Evolutionary conservation across 2,797 vertebrate genomes (phyloP), one percentile per base, ranked within the genome.

Genomic region (Sciurus carolinensis): DNA sequence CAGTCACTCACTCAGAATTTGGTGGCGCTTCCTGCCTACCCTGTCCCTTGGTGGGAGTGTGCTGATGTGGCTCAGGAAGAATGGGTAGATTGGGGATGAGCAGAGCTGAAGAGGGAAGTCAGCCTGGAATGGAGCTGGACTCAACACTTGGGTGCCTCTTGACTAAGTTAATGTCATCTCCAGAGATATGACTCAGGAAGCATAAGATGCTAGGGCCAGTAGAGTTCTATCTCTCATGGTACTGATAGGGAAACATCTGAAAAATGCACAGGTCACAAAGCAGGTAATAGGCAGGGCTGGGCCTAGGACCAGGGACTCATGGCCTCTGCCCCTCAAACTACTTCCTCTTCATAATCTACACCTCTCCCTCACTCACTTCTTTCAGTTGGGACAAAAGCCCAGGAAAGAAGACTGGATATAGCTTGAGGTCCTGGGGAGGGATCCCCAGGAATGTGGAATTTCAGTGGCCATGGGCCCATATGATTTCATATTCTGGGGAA

Each of bases 371-470:
- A 3, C 50, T 54, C 54, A 14, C 13, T 14, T 47, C 57, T 76
- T 71, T 87, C 20, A 76, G 47, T 11, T 44, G 47, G 22, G 33
- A 28, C n/a, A 87, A 33, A 75, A 18, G 33, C 14, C 71, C 50
- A 64, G 73, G 17, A 91, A 67, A 89, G 67, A 87, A 94, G 42
- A 62, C 87, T 91, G 72, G 30, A 28, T 62, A 88, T 0, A 76
- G 64, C 30, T 44, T 64, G 11, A 54, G 83, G 36, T n/a, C 42
- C 64, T 18, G 5, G 64, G 50, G 30, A 77, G 3, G 50, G n/a
- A 6, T 12, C 7, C 28, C 20, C 73, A 33, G 72, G 62, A 81
- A 81, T 8, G 39, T 42, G 33, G 57, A 42, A 33, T 66, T 91
- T 64, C 71, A 86, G 62, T 14, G 91, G 90, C 30, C 20, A 47